phyloP scores from a whole-genome alignment of 2,113 vertebrate genomes.

The Ochotona princeps region DNA sequence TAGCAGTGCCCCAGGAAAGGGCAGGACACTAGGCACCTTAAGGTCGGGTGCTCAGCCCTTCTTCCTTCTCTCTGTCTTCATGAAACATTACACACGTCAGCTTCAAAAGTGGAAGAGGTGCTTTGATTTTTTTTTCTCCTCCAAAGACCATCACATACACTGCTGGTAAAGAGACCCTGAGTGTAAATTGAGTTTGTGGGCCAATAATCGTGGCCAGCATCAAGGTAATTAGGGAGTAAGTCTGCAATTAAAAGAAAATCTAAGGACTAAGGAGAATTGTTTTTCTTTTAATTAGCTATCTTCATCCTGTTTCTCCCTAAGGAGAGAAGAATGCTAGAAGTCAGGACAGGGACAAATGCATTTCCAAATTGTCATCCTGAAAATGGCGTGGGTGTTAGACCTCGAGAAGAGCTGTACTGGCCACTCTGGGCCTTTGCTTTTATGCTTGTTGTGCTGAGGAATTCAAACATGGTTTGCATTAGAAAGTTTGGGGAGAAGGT shows the following conservation, averaged over 20 bases:
- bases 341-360: no score
- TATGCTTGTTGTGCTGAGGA: neutral
- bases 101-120: neutral
- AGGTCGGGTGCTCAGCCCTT: neutral
- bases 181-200: constrained; percentile 31
- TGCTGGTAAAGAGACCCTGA: neutral
- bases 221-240: neutral
- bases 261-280: neutral
- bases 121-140: neutral
- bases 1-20: neutral
- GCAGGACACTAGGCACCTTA: no score
- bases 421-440: neutral
- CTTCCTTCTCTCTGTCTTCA: neutral
- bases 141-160: neutral
- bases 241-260: constrained; percentile 35
- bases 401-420: neutral
- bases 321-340: neutral
- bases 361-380: neutral
- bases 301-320: neutral
- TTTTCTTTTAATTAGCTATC: constrained; percentile 13
- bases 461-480: rapidly evolving
- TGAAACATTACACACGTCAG: neutral
- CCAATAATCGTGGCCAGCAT: neutral
- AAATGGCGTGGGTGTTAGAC: neutral
- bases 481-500: neutral